A percentile compares a stretch with the other conserved stretches of the same genome.
Conservation (phyloP, 2,797 vertebrate species). For the Cottoperca gobio region DNA sequence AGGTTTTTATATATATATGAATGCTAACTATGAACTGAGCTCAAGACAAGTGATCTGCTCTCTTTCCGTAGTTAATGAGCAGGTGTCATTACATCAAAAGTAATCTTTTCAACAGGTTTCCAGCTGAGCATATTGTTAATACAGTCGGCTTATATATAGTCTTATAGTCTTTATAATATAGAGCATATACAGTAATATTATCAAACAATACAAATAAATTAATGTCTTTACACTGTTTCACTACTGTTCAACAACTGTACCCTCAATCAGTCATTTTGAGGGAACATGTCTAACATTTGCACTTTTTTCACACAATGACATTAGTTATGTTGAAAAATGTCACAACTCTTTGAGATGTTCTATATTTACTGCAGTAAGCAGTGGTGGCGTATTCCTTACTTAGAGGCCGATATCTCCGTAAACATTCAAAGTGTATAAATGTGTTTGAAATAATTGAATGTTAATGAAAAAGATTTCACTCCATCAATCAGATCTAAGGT, state of each 20-base stretch:
- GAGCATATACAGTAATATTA: not conserved
- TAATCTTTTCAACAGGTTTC: not conserved
- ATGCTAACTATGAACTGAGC: not conserved
- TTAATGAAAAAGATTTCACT: not conserved
- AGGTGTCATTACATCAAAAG: not conserved
- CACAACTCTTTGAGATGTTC: not conserved
- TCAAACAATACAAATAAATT: not conserved
- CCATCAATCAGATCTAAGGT: not conserved
- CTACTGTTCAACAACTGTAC: not conserved
- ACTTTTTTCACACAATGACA: not conserved
- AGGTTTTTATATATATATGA: conserved; percentile 2
- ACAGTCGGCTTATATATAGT: too few species aligned
- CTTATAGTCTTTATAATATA: not conserved
- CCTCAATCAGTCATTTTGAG: not conserved
- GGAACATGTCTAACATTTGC: not conserved
- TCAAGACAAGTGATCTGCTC: not conserved
- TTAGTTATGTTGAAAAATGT: not conserved
- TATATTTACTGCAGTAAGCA: not conserved
- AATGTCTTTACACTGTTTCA: not conserved
- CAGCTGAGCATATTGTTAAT: not conserved
- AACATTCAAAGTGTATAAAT: not conserved
- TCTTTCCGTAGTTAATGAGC: not conserved
- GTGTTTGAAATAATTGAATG: conserved; percentile 1
- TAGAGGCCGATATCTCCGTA: not conserved
- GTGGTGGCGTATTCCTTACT: not conserved